phyloP scores from a whole-genome alignment of 2,888 invertebrate species.

The Rhamnusium bicolor region DNA sequence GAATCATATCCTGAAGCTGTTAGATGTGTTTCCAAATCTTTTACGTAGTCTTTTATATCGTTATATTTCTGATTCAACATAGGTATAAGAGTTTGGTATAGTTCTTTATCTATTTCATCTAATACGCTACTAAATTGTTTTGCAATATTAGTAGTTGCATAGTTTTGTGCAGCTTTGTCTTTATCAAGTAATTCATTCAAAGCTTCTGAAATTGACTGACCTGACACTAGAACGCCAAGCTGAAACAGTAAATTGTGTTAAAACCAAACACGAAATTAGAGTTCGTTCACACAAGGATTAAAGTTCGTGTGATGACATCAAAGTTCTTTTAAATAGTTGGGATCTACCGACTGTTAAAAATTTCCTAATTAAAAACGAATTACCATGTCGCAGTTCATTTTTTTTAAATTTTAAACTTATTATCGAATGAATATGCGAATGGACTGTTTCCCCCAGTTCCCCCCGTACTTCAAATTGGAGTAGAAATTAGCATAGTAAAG shows the following conservation, averaged over 20 bases:
- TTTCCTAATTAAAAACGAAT: too few species aligned
- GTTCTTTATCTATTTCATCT: not conserved
- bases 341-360: too few species aligned
- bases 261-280: too few species aligned
- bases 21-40: not conserved
- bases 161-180: not conserved
- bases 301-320: too few species aligned
- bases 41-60: not conserved
- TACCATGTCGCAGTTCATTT: too few species aligned
- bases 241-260: not conserved
- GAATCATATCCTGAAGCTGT: not conserved
- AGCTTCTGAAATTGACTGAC: not conserved
- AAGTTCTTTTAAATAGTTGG: too few species aligned
- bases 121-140: not conserved
- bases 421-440: too few species aligned
- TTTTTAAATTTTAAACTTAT: too few species aligned
- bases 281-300: too few species aligned
- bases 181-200: not conserved
- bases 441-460: too few species aligned
- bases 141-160: not conserved
- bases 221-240: not conserved
- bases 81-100: not conserved
- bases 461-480: too few species aligned
- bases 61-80: not conserved
- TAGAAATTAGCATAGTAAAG: too few species aligned